phyloP scores from a whole-genome alignment of 2,797 vertebrate species.

The Chaetophractus vellerosus region DNA sequence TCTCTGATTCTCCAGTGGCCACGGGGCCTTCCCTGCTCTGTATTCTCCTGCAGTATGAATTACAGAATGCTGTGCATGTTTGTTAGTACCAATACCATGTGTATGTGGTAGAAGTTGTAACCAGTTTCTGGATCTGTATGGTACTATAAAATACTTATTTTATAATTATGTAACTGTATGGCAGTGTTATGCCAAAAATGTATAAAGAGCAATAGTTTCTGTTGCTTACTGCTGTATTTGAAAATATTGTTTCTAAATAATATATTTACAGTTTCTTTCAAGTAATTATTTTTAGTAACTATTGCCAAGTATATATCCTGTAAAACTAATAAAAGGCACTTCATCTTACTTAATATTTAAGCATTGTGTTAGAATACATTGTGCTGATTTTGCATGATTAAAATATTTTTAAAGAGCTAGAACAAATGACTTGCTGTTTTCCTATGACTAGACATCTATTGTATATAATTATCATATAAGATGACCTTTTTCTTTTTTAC shows the following conservation, averaged over 20 bases:
- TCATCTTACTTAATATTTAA: slow-evolving; percentile 84
- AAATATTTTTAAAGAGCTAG: slow-evolving; percentile 80
- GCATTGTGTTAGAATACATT: slow-evolving; percentile 79
- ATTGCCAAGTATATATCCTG: slow-evolving; percentile 79
- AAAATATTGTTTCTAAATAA: slow-evolving; percentile 86
- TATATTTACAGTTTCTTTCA: slow-evolving; percentile 87
- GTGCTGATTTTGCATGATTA: slow-evolving; percentile 84
- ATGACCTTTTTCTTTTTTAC: slow-evolving; percentile 40
- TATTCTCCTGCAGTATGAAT: slow-evolving; percentile 79
- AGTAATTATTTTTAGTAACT: slow-evolving; percentile 90
- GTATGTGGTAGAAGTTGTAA: slow-evolving; percentile 89
- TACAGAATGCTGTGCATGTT: slow-evolving; percentile 86
- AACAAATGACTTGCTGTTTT: slow-evolving; percentile 80
- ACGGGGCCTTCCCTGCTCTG: slow-evolving; percentile 75
- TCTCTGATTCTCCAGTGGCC: slow-evolving; percentile 49
- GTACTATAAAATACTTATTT: slow-evolving; percentile 87
- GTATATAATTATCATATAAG: slow-evolving; percentile 60
- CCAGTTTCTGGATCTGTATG: slow-evolving; percentile 90
- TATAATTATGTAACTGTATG: slow-evolving; percentile 90
- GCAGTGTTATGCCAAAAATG: slow-evolving; percentile 88
- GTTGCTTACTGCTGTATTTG: slow-evolving; percentile 89
- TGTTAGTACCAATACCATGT: slow-evolving; percentile 87
- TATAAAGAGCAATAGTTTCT: slow-evolving; percentile 88
- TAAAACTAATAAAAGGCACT: slow-evolving; percentile 86
- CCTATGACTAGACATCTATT: slow-evolving; percentile 72